Conservation (phyloP, 1,140 invertebrate species). For the Neocloeon triangulifer region DNA sequence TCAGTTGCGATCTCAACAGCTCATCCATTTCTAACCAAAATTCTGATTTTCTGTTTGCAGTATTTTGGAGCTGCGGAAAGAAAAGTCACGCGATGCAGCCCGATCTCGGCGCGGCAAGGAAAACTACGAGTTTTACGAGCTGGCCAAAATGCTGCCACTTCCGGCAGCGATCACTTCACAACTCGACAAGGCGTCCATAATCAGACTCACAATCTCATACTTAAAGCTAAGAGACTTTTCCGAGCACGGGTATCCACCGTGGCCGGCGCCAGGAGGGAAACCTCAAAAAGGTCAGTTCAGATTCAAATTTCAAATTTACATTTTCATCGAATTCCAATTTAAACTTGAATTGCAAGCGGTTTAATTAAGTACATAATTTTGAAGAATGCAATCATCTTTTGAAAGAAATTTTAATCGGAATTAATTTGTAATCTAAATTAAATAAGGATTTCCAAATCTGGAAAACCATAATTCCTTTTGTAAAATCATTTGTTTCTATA, state of each 20-base stretch:
- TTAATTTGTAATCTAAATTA: too few species aligned
- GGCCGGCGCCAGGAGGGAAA: constrained; percentile 35
- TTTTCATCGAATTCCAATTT: neutral
- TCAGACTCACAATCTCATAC: constrained; percentile 92
- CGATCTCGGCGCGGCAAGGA: constrained; percentile 85
- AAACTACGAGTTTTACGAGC: constrained; percentile 95
- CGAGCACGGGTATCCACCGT: constrained; percentile 82
- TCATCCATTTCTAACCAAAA: too few species aligned
- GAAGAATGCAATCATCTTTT: neutral
- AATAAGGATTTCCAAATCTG: too few species aligned
- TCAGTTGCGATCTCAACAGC: too few species aligned
- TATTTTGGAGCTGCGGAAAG: constrained; percentile 87
- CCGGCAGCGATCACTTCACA: constrained; percentile 92
- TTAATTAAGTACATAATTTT: neutral
- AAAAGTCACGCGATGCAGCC: constrained; percentile 91
- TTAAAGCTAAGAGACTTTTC: constrained; percentile 90
- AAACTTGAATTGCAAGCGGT: neutral
- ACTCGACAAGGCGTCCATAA: constrained; percentile 96
- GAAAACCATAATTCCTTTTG: too few species aligned
- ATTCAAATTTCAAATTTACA: neutral
- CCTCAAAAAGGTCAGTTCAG: constrained; percentile 46
- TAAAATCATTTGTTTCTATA: too few species aligned
- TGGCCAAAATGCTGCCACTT: constrained; percentile 91
- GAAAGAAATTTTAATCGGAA: too few species aligned
- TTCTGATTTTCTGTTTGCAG: constrained; percentile 43